Evolutionary conservation across 1,140 invertebrate genomes (phyloP).

Genomic region (Drosophila dunni): DNA sequence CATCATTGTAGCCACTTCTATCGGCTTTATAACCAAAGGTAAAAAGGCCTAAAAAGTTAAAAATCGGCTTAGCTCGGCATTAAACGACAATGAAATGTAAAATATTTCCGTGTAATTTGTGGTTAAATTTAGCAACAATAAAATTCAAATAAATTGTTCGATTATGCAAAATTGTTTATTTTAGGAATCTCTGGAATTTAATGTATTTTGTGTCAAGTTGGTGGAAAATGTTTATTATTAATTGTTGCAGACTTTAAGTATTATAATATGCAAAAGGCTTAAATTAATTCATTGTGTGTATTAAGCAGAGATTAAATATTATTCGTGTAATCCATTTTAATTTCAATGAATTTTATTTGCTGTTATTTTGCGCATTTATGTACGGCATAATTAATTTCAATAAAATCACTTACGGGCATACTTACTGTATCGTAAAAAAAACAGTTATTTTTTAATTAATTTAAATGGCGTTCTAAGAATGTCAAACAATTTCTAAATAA

Average conservation of each 20-base stretch:
- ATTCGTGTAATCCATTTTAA: too few relatives aligned
- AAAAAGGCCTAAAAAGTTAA: constrained; percentile 8
- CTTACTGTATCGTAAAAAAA: too few relatives aligned
- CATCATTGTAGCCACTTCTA: not conserved
- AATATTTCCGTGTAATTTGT: constrained; percentile 47
- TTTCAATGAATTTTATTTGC: too few relatives aligned
- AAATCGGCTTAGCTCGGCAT: not conserved
- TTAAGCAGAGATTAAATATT: too few relatives aligned
- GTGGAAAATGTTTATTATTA: not conserved
- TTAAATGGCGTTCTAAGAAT: too few relatives aligned
- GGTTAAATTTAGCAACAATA: constrained; percentile 26
- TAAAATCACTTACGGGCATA: too few relatives aligned
- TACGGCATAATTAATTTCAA: too few relatives aligned
- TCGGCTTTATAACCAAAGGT: constrained; percentile 1
- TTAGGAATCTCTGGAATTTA: not conserved
- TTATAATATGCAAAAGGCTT: not conserved
- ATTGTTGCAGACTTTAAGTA: not conserved
- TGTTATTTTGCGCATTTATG: too few relatives aligned
- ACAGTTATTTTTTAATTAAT: too few relatives aligned
- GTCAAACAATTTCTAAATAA: too few relatives aligned
- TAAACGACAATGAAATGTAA: constrained; percentile 32
- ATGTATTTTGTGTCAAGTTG: not conserved
- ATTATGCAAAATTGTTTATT: constrained; percentile 6
- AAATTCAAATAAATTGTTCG: constrained; percentile 29
- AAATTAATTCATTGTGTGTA: too few relatives aligned